Evolutionary conservation across 2,888 invertebrate species (phyloP).

Genomic region (Anticlea derivata): DNA sequence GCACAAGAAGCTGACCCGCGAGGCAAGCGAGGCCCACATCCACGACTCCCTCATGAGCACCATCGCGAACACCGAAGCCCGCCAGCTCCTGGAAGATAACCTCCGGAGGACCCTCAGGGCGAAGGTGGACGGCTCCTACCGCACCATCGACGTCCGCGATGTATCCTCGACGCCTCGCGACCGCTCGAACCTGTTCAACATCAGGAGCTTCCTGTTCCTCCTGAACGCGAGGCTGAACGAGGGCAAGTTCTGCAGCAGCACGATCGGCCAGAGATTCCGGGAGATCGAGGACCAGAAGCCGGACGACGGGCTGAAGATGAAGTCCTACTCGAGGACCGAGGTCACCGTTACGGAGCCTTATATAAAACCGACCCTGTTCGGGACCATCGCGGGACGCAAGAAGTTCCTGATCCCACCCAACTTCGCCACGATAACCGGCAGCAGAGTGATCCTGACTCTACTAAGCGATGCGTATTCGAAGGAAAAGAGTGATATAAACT

Average conservation of each 20-base stretch:
- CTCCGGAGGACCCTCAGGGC: background rate
- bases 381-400: background rate
- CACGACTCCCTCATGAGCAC: conserved; percentile 1
- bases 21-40: background rate
- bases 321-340: conserved; percentile 5
- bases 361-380: background rate
- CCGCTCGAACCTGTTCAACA: background rate
- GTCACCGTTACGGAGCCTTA: background rate
- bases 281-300: background rate
- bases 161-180: background rate
- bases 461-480: background rate
- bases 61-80: background rate
- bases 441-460: background rate
- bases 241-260: conserved; percentile 1
- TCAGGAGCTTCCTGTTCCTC: background rate
- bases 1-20: background rate
- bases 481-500: background rate
- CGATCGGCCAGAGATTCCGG: background rate
- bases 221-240: background rate
- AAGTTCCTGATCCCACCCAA: conserved; percentile 11
- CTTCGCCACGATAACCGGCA: conserved; percentile 11
- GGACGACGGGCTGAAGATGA: background rate
- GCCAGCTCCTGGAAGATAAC: no score
- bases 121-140: background rate
- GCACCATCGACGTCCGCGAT: background rate